Evolutionary conservation across 2,113 vertebrate species (phyloP), one percentile per base, ranked within the genome.

Genomic region (Osmerus mordax): DNA sequence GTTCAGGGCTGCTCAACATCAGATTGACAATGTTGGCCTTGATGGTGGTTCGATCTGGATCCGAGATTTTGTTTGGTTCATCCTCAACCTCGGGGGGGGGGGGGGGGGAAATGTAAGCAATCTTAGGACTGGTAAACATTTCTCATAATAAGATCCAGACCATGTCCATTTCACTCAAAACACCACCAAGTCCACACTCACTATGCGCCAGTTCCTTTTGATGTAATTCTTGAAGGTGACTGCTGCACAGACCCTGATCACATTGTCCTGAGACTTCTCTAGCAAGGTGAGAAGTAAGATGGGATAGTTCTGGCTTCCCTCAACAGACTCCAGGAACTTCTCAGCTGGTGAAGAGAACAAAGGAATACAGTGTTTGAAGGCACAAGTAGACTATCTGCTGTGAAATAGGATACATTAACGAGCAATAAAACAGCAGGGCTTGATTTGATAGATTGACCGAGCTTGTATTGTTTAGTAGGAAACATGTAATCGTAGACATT

Each of bases 151-250:
- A 51, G 13, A 73, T 19, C 3, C 6, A 23, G 0, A 60, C 3
- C 32, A 9, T 12, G 67, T 29, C 59, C 5, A 36, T 32, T 52
- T 36, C 47, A 47, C 0, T 51, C n/a, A 21, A 29, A 1, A 12
- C 28, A 9, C 9, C 4, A 25, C 7, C 4, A 32, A 36, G 19
- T 11, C 11, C 14, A 70, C 23, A 93, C 97, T 90, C 91, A 99
- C 97, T 89, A 97, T 92, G 88, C 96, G 95, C 97, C 97, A 99
- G 87, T 99, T 99, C 87, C 97, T 96, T 89, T 99, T 99, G 82
- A 99, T 97, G 77, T 98, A 99, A 76, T 99, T 99, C 89, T 99
- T 99, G 89, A 99, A 99, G 0, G 96, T 99, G 67, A 99, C 97
- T 67, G 96, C 97, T 21, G 97, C 93, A 86, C 97, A 99, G 23